Evolutionary conservation across 2,888 invertebrate species (phyloP).

Genomic region (Protula sp.): DNA sequence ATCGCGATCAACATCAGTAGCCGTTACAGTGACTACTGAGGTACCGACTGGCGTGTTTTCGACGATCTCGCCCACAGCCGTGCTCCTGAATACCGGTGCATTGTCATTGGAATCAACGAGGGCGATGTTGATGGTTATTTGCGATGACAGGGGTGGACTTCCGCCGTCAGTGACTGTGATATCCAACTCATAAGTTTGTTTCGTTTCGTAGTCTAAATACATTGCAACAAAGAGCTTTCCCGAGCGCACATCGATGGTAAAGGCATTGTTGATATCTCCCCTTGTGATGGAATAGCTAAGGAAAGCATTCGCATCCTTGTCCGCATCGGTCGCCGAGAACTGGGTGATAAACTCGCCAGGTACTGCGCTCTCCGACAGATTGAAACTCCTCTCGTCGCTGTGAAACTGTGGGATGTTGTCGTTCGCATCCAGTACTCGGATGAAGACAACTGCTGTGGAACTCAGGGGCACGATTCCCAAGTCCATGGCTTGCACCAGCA

Average conservation of each 20-base stretch:
- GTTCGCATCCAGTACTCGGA: slow-evolving; percentile 84
- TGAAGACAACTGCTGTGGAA: slow-evolving; percentile 60
- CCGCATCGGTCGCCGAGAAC: slow-evolving; percentile 57
- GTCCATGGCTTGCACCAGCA: slow-evolving; percentile 43
- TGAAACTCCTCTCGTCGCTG: slow-evolving; percentile 24
- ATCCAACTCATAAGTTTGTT: slow-evolving; percentile 74
- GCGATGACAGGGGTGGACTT: slow-evolving; percentile 60
- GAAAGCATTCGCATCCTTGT: slow-evolving; percentile 78
- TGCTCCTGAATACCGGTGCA: slow-evolving; percentile 82
- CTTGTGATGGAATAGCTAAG: slow-evolving; percentile 82
- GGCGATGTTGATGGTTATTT: slow-evolving; percentile 69
- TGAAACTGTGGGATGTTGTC: slow-evolving; percentile 82
- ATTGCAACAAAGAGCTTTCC: slow-evolving; percentile 88
- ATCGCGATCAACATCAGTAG: slow-evolving; percentile 64
- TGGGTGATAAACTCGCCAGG: slow-evolving; percentile 34
- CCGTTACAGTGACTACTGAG: slow-evolving; percentile 54
- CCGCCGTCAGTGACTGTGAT: slow-evolving; percentile 71
- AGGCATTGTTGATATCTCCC: slow-evolving; percentile 63
- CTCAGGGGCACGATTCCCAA: slow-evolving; percentile 55
- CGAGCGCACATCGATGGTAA: slow-evolving; percentile 66
- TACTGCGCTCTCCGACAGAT: slow-evolving; percentile 32
- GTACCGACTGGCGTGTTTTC: slow-evolving; percentile 80
- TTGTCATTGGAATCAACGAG: slow-evolving; percentile 93
- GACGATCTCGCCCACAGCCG: slow-evolving; percentile 74
- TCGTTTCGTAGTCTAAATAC: slow-evolving; percentile 83